phyloP scores from a whole-genome alignment of 2,113 vertebrate genomes.

The human (Homo sapiens) region DNA sequence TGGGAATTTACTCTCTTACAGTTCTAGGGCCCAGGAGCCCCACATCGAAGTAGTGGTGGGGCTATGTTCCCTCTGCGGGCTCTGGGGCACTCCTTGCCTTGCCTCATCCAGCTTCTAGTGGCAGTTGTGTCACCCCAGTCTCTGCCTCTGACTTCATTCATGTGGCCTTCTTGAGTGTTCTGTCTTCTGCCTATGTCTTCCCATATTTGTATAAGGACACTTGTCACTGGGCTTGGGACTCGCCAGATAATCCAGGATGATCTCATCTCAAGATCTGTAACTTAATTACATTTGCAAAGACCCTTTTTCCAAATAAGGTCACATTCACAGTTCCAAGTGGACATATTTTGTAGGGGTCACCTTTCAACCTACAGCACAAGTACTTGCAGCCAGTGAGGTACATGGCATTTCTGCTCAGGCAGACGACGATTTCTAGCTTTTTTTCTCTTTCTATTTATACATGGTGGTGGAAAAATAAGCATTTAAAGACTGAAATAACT shows the following conservation, averaged over 20 bases:
- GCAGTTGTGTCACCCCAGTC: not conserved
- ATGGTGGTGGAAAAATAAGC: not conserved
- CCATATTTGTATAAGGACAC: not conserved
- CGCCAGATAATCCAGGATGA: not conserved
- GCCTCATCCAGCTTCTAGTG: not conserved
- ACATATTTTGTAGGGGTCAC: not conserved
- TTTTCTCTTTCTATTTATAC: not conserved
- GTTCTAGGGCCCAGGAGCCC: no score
- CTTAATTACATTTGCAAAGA: not conserved
- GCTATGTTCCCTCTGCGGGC: not conserved
- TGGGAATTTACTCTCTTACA: no score
- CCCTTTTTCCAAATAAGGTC: not conserved
- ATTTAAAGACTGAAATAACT: not conserved
- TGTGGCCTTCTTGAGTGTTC: not conserved
- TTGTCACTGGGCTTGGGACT: not conserved
- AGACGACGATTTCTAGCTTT: not conserved
- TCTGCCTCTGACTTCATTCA: no score
- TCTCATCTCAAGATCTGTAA: not conserved
- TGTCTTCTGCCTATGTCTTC: not conserved
- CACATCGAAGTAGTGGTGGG: not conserved
- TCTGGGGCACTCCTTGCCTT: no score
- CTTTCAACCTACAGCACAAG: not conserved
- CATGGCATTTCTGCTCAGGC: conserved; percentile 53
- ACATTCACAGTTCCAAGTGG: not conserved
- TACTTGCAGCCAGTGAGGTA: not conserved